These are phyloP conservation scores for Misgurnus mizolepis DNA, from an alignment of 2,113 vertebrate genomes.

Conservation along the genomic window DNA sequence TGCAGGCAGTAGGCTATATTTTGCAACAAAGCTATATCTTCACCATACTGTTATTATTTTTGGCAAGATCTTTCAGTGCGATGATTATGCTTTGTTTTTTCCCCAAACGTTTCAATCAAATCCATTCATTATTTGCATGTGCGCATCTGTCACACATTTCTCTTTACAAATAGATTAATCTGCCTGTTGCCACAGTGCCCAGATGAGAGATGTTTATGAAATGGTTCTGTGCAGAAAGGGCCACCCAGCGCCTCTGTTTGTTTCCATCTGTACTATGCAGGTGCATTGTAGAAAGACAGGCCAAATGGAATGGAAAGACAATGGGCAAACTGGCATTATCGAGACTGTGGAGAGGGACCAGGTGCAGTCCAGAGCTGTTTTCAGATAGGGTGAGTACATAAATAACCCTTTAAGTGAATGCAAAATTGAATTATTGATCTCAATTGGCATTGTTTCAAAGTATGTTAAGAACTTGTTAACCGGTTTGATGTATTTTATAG, in stretches of 20 bases:
- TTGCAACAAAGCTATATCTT: background rate
- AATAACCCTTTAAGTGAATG: constrained; percentile 21
- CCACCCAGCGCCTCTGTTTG: constrained; percentile 39
- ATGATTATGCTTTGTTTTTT: background rate
- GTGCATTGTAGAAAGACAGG: constrained; percentile 47
- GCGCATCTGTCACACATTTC: constrained; percentile 9
- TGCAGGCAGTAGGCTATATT: too few relatives aligned
- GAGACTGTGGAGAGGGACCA: constrained; percentile 47
- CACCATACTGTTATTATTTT: constrained; percentile 5
- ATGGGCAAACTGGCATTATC: constrained; percentile 49
- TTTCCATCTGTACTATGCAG: constrained; percentile 43
- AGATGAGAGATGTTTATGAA: constrained; percentile 40
- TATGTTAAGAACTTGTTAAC: too few relatives aligned
- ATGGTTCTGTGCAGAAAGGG: constrained; percentile 36
- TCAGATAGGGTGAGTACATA: constrained; percentile 34
- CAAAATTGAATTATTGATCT: constrained; percentile 16
- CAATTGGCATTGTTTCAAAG: background rate
- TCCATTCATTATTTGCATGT: constrained; percentile 14
- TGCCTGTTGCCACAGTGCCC: constrained; percentile 42
- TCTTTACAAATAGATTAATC: constrained; percentile 30
- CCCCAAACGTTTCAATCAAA: constrained; percentile 13
- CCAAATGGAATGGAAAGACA: constrained; percentile 50
- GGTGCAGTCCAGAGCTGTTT: constrained; percentile 43
- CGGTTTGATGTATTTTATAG: background rate
- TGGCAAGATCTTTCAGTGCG: background rate